Base-by-base conservation (phyloP, 2,888 invertebrate genomes). In the Pterostichus madidus region DNA sequence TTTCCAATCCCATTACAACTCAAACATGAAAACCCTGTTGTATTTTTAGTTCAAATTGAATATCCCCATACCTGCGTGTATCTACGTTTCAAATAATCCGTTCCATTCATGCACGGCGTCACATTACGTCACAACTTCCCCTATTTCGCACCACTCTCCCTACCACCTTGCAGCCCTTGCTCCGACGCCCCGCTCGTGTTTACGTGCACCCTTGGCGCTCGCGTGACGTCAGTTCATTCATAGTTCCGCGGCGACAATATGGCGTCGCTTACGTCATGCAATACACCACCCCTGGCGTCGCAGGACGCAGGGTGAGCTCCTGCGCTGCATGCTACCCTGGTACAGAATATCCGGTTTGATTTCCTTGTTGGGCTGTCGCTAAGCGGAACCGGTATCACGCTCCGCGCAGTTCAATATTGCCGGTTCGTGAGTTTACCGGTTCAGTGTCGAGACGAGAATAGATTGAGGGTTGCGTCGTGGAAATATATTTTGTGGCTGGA, bases 151-250 rank as follows among this genome's bases (percentile, higher is more conserved):
- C 24, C 15, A 59, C 31, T 59, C 3, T 24, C n/a, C 52, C 61
- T 39, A 8, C 44, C 39, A 61, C 24, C 11, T 24, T 24, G 3
- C 31, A 46, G 4, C 61, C 61, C 64, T 7, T 3, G 7, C 59
- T 73, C 49, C 73, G 11, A 31, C 2, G 5, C 31, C 31, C 59
- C 24, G 59, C 49, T 24, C 10, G 5, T 75, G 11, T 39, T 15
- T 32, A 15, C 31, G 31, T n/a, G 68, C 13, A 68, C 7, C 32
- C 8, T 39, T 39, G 17, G 15, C 53, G 76, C 10, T 31, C 35
- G 39, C 56, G 84, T 87, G 87, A 87, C 87, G 87, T 87, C 86
- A 86, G 83, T 86, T 87, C 87, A 87, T 87, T 87, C 87, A 87
- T 86, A 85, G 84, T 85, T 86, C 84, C 80, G 80, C 77, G 85